Evolutionary conservation across 2,888 invertebrate species (phyloP), one percentile per base, ranked within the genome.

Genomic region (Mesochorus sp.): DNA sequence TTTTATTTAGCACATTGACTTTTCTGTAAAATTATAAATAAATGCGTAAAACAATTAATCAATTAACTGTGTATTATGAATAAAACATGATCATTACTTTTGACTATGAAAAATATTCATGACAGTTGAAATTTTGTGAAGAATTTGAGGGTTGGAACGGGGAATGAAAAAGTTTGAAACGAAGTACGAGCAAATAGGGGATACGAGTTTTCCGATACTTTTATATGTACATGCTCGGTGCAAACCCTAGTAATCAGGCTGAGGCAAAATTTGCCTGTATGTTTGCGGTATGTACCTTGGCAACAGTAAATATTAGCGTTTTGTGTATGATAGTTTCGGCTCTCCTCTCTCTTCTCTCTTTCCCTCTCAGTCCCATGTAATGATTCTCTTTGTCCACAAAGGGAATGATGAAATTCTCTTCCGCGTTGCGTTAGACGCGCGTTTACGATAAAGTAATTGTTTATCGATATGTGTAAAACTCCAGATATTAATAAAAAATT

Each of bases 361-460:
- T 51, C 2, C 26, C 24, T 26, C 21, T 67, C 10, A 28, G 4
- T 44, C 42, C 14, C 39, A 5, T 8, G 19, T 8, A 14, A 17
- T 51, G 19, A 39, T 66, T 66, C 28, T 73, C 67, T 77, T 74
- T 74, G 80, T 75, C 49, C 57, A 31, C 34, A 12, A 74, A 71
- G 77, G 59, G 81, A 83, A 86, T 89, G 89, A 90, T 87, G 90
- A 89, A 90, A 90, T 81, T 75, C 78, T 84, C 82, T 87, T 88
- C 88, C 86, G 85, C 82, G 80, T 90, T 90, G 89, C 90, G 85
- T 89, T 89, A 88, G 87, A 81, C 85, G 59, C 79, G 80, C n/a
- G n/a, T n/a, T n/a, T 74, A 67, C 64, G 74, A 71, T 78, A 77
- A 70, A 75, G 44, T 68, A 68, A 78, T 82, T 79, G 71, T 80